phyloP scores from a whole-genome alignment of 2,113 vertebrate species.

The Hydrochoerus hydrochaeris region DNA sequence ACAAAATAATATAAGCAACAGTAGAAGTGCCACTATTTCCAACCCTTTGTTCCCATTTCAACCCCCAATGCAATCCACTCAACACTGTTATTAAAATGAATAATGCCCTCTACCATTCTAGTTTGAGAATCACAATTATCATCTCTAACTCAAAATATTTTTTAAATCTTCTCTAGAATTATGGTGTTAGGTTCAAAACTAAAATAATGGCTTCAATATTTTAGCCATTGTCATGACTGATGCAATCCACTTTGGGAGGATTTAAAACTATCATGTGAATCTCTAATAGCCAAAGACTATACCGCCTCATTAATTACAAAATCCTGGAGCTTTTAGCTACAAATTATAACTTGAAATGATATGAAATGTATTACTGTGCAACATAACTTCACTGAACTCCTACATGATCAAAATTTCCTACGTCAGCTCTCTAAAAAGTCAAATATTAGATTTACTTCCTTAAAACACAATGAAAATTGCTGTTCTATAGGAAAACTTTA shows the following conservation, averaged over 20 bases:
- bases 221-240: conserved; percentile 67
- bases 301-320: conserved; percentile 62
- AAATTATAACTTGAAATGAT: conserved; percentile 70
- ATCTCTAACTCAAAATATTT: conserved; percentile 51
- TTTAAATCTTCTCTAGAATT: conserved; percentile 64
- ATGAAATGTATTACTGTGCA: background rate
- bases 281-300: conserved; percentile 66
- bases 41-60: conserved; percentile 15
- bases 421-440: conserved; percentile 26
- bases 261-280: conserved; percentile 70
- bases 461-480: conserved; percentile 7
- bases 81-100: conserved; percentile 63
- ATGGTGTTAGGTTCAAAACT: conserved; percentile 67
- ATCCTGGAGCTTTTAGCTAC: conserved; percentile 57
- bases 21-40: conserved; percentile 7
- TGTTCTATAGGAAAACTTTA: conserved; percentile 17
- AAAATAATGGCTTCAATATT: conserved; percentile 71
- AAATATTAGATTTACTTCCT: conserved; percentile 10
- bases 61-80: conserved; percentile 60
- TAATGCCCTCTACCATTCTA: conserved; percentile 36
- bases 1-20: background rate
- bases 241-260: conserved; percentile 65
- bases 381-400: conserved; percentile 39
- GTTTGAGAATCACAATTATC: conserved; percentile 63
- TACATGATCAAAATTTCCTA: conserved; percentile 33